Evolutionary conservation across 1,140 invertebrate species (phyloP).

Genomic region (Heliconius nattereri): DNA sequence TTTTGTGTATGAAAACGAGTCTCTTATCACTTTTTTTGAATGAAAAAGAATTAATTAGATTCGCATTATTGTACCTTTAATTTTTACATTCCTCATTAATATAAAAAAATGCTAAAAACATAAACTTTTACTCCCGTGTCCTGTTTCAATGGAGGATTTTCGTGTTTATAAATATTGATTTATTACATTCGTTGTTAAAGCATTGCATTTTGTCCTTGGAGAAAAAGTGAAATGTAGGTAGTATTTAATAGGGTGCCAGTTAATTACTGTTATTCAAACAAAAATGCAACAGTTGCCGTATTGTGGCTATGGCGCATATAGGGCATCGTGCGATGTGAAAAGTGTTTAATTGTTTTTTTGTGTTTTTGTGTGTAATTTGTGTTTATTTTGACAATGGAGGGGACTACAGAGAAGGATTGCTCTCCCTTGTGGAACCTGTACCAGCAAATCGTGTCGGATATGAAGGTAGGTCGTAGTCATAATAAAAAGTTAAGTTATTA

Average conservation of each 20-base stretch:
- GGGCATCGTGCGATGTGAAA: constrained; percentile 52
- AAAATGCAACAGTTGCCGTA: constrained; percentile 72
- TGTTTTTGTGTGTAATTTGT: constrained; percentile 60
- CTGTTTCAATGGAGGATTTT: constrained; percentile 64
- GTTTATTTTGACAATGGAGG: constrained; percentile 76
- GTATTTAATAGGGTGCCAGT: constrained; percentile 45
- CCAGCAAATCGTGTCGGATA: constrained; percentile 79
- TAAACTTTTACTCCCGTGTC: constrained; percentile 42
- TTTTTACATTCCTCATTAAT: constrained; percentile 30
- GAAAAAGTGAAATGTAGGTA: constrained; percentile 72
- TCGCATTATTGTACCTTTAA: constrained; percentile 26
- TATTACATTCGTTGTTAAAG: constrained; percentile 64
- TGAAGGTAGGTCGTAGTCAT: constrained; percentile 72
- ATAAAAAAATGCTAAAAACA: constrained; percentile 44
- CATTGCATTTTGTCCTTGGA: constrained; percentile 53
- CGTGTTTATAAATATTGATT: constrained; percentile 81
- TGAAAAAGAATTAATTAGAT: constrained; percentile 35
- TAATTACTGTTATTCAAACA: constrained; percentile 43
- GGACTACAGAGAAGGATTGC: constrained; percentile 80
- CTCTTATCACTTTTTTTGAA: constrained; percentile 30
- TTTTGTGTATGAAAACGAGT: constrained; percentile 67
- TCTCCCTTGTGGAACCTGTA: constrained; percentile 79
- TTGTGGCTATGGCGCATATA: constrained; percentile 54
- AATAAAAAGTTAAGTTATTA: background rate
- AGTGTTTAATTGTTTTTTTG: constrained; percentile 60